Conservation (phyloP, 2,888 invertebrate species). For the Spialia ferax region DNA sequence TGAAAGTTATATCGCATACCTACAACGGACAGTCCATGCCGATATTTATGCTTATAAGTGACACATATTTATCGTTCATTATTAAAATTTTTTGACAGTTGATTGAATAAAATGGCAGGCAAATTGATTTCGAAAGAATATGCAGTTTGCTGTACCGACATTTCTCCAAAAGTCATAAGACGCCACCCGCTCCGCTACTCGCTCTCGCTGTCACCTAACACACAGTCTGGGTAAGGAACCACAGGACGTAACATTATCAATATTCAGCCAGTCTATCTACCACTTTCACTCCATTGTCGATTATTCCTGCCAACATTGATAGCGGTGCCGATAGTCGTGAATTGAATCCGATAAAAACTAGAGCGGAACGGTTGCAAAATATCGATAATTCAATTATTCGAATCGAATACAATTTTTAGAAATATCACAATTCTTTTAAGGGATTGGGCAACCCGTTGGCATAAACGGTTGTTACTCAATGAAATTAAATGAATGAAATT, state of each 20-base stretch:
- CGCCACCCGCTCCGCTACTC: not conserved
- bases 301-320: slow-evolving; percentile 58
- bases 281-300: slow-evolving; percentile 67
- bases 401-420: slow-evolving; percentile 33
- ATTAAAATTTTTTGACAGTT: no score
- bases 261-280: slow-evolving; percentile 51
- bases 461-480: not conserved
- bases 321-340: slow-evolving; percentile 57
- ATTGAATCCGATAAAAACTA: slow-evolving; percentile 62
- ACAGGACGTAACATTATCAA: slow-evolving; percentile 49
- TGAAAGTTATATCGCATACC: no score
- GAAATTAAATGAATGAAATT: no score
- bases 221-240: slow-evolving; percentile 17
- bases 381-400: slow-evolving; percentile 49
- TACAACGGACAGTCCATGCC: no score
- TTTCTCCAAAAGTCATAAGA: no score
- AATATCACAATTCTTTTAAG: slow-evolving; percentile 16
- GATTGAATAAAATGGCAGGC: no score
- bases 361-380: slow-evolving; percentile 56
- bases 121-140: no score
- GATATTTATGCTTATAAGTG: no score
- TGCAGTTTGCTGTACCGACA: no score
- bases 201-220: not conserved
- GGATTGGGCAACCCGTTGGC: slow-evolving; percentile 9
- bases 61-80: no score